Percentiles rank a stretch among this genome's conserved stretches.
phyloP scores from a whole-genome alignment of 2,797 vertebrate species.

The Meriones psammophilus region DNA sequence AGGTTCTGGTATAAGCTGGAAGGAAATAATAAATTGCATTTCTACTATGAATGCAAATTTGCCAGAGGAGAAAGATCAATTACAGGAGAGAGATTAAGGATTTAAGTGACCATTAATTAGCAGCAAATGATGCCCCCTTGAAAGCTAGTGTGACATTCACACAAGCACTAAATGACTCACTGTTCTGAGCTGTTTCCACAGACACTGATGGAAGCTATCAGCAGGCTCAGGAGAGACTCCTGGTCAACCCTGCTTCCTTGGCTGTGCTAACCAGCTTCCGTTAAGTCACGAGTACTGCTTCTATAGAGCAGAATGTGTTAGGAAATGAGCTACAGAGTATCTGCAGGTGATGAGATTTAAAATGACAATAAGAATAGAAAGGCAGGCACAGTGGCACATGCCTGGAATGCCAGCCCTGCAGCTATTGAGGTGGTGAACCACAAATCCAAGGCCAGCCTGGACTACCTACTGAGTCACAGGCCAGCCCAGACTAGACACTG shows the following conservation, averaged over 20 bases:
- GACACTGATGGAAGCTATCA: conserved; percentile 67
- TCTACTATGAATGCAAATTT: conserved; percentile 80
- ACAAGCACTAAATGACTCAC: conserved; percentile 79
- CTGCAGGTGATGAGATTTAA: conserved; percentile 5
- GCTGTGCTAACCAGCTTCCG: conserved; percentile 69
- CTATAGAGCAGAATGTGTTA: conserved; percentile 23
- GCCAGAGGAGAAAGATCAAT: conserved; percentile 82
- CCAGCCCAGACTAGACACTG: too few species aligned
- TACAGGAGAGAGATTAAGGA: conserved; percentile 81
- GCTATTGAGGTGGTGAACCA: neutral
- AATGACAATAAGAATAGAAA: conserved; percentile 18
- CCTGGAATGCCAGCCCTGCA: neutral
- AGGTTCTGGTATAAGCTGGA: conserved; percentile 45
- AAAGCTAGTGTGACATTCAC: conserved; percentile 85
- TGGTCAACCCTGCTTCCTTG: neutral
- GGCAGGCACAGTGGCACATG: neutral
- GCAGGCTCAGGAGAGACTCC: conserved; percentile 35
- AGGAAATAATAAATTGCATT: conserved; percentile 80
- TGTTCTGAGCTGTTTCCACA: conserved; percentile 77
- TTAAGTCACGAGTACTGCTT: conserved; percentile 55
- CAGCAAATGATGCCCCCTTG: conserved; percentile 81
- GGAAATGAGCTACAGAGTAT: conserved; percentile 28
- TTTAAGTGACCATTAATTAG: conserved; percentile 86
- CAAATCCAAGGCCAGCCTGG: neutral
- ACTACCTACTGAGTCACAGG: neutral